A percentile compares a stretch with the other conserved stretches of the same genome.
These are phyloP conservation scores for Ichneumoninae sp. DNA, from an alignment of 2,888 invertebrate species.

Conservation along the genomic window DNA sequence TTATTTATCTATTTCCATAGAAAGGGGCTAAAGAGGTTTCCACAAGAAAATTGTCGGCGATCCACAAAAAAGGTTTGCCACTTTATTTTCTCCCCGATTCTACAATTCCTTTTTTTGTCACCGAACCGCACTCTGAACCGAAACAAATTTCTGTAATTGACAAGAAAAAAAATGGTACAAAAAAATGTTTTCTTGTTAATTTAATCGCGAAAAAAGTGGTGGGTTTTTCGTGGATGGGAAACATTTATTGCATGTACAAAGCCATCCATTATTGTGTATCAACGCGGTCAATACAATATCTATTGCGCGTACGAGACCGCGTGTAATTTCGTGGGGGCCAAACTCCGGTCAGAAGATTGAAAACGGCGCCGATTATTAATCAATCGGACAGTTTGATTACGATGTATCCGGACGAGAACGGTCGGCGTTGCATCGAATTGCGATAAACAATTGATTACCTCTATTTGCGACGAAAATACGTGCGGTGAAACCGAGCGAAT, in stretches of 20 bases:
- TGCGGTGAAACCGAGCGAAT: slow-evolving; percentile 41
- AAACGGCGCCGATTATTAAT: slow-evolving; percentile 41
- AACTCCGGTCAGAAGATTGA: slow-evolving; percentile 27
- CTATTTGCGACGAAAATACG: slow-evolving; percentile 52
- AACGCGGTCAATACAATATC: not conserved
- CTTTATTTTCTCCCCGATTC: no score
- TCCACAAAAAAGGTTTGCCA: no score
- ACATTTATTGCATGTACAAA: not conserved
- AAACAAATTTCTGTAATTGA: no score
- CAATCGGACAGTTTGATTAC: slow-evolving; percentile 48
- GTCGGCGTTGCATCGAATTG: slow-evolving; percentile 4
- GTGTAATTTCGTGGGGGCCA: not conserved
- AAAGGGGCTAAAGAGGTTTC: no score
- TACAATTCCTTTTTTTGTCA: no score
- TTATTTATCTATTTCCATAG: no score
- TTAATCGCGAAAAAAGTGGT: no score
- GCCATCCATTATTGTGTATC: not conserved
- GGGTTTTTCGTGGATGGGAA: not conserved
- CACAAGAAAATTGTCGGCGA: no score
- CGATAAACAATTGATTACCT: slow-evolving; percentile 60
- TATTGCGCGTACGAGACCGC: not conserved
- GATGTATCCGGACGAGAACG: not conserved
- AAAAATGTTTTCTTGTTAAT: no score
- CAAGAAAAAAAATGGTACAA: no score
- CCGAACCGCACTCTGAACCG: no score